phyloP scores from a whole-genome alignment of 2,888 invertebrate genomes.

The Thymelicus lineola region DNA sequence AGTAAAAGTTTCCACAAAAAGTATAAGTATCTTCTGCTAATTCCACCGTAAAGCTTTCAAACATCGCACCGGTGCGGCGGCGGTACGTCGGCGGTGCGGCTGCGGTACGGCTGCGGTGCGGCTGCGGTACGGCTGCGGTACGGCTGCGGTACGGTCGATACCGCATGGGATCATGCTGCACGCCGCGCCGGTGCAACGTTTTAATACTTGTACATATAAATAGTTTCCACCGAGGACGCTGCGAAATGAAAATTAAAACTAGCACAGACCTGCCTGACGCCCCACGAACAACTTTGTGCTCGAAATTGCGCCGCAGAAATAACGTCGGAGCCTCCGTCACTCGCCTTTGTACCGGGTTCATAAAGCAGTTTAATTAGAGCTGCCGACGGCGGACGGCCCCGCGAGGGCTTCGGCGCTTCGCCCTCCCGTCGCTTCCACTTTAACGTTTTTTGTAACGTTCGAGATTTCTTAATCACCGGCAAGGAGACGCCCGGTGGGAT shows the following conservation, averaged over 20 bases:
- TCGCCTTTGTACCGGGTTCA: slow-evolving; percentile 21
- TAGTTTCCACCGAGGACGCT: slow-evolving; percentile 45
- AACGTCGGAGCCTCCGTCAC: slow-evolving; percentile 11
- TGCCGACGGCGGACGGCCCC: neutral
- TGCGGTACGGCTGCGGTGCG: too few relatives aligned
- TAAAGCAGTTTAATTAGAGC: slow-evolving; percentile 34
- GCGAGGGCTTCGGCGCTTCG: slow-evolving; percentile 2
- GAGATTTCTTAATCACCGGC: slow-evolving; percentile 34
- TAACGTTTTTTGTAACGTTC: slow-evolving; percentile 24
- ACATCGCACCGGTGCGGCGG: slow-evolving; percentile 23
- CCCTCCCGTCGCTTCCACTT: slow-evolving; percentile 26
- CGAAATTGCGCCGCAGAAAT: slow-evolving; percentile 33
- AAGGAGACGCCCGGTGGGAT: slow-evolving; percentile 20
- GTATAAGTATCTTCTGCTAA: neutral
- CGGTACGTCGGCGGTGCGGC: too few relatives aligned
- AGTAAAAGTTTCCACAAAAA: neutral
- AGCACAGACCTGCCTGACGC: slow-evolving; percentile 35
- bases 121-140: too few relatives aligned
- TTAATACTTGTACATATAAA: slow-evolving; percentile 46
- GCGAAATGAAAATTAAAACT: slow-evolving; percentile 46
- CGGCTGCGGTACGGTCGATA: too few relatives aligned
- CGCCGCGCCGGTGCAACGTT: slow-evolving; percentile 34
- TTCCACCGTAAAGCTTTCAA: slow-evolving; percentile 1
- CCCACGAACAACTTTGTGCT: slow-evolving; percentile 38
- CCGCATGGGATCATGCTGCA: too few relatives aligned